These are phyloP conservation scores for Typhlichthys subterraneus DNA, from an alignment of 2,797 vertebrate species.

Conservation along the genomic window DNA sequence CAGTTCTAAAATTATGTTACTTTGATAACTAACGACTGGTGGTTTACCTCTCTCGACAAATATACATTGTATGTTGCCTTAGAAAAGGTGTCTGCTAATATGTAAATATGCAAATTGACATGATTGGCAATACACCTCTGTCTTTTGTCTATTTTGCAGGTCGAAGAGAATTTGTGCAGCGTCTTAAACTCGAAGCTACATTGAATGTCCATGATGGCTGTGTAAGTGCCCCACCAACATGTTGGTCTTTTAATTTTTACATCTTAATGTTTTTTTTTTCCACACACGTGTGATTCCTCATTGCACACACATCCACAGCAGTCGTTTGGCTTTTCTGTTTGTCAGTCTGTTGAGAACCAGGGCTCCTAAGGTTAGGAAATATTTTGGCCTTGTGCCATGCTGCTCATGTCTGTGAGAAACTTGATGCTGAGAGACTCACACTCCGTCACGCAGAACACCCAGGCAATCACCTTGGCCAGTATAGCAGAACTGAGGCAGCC, in stretches of 20 bases:
- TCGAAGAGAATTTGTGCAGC: conserved; percentile 98
- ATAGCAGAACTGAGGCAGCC: conserved; percentile 33
- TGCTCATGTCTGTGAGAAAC: conserved; percentile 57
- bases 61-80: too few species aligned
- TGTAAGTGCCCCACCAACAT: conserved; percentile 80
- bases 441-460: conserved; percentile 51
- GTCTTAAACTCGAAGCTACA: conserved; percentile 96
- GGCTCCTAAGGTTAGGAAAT: conserved; percentile 31
- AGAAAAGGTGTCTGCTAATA: too few species aligned
- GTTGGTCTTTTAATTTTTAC: background rate
- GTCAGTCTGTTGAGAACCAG: conserved; percentile 18
- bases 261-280: conserved; percentile 2
- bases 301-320: too few species aligned
- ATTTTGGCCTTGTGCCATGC: conserved; percentile 45
- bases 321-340: background rate
- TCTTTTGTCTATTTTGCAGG: conserved; percentile 75
- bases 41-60: too few species aligned
- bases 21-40: too few species aligned
- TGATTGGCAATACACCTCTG: conserved; percentile 2
- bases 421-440: conserved; percentile 56
- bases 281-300: too few species aligned
- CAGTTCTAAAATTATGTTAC: too few species aligned
- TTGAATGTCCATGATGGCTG: conserved; percentile 97
- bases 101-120: background rate
- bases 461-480: conserved; percentile 15